Evolutionary conservation across 2,888 invertebrate species (phyloP).

Genomic region (Acholoe squamosa): DNA sequence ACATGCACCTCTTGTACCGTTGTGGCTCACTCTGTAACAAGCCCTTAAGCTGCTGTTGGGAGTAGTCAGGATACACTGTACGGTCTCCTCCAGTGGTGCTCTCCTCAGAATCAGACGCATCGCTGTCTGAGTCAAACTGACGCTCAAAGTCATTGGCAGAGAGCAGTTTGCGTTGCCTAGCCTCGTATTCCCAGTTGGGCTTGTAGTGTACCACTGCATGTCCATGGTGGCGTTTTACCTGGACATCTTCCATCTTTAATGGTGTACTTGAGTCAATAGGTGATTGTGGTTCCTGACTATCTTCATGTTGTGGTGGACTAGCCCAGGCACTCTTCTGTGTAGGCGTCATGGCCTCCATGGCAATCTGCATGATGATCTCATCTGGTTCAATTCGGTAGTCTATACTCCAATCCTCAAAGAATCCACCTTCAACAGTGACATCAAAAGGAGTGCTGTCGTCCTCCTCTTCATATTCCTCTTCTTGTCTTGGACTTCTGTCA

Average conservation of each 20-base stretch:
- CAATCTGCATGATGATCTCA: conserved; percentile 75
- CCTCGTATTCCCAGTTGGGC: conserved; percentile 2
- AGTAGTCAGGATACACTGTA: conserved; percentile 65
- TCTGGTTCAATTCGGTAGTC: conserved; percentile 72
- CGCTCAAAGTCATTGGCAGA: conserved; percentile 66
- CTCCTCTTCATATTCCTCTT: neutral
- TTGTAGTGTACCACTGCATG: conserved; percentile 72
- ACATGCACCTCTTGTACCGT: conserved; percentile 74
- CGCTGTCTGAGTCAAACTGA: conserved; percentile 68
- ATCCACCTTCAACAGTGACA: conserved; percentile 65
- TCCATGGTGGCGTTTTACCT: conserved; percentile 72
- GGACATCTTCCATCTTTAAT: conserved; percentile 70
- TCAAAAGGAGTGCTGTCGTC: conserved; percentile 57
- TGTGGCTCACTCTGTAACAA: conserved; percentile 71
- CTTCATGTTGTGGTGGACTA: neutral
- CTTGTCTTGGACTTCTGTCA: too few relatives aligned
- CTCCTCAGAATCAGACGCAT: conserved; percentile 62
- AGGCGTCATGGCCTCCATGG: conserved; percentile 67
- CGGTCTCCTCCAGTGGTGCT: conserved; percentile 1
- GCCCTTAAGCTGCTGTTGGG: conserved; percentile 66
- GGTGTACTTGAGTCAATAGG: conserved; percentile 9
- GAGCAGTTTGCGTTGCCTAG: conserved; percentile 64
- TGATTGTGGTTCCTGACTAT: neutral
- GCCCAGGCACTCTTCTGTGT: conserved; percentile 47
- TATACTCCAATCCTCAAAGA: conserved; percentile 71